Evolutionary conservation across 2,888 invertebrate species (phyloP).

Genomic region (Dicranocentrus wangi): DNA sequence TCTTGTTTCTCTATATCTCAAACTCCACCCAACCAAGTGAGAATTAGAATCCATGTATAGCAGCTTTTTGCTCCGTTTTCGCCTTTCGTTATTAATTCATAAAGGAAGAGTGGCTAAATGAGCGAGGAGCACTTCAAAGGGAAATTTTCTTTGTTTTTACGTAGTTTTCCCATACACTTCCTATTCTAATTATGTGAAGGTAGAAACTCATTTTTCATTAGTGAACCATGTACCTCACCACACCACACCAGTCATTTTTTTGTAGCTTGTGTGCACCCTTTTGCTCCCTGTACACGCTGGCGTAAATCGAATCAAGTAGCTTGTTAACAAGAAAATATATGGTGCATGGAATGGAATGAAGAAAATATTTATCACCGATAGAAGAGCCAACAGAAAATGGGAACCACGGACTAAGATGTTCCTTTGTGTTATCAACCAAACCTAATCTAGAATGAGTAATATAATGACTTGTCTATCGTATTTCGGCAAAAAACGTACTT

Average conservation of each 20-base stretch:
- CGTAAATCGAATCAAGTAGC: slow-evolving; percentile 18
- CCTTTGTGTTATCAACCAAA: slow-evolving; percentile 33
- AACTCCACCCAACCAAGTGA: no score
- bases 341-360: slow-evolving; percentile 43
- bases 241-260: background rate
- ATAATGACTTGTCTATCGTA: slow-evolving; percentile 45
- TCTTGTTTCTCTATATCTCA: no score
- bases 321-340: slow-evolving; percentile 54
- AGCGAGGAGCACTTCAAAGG: no score
- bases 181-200: slow-evolving; percentile 22
- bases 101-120: no score
- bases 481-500: no score
- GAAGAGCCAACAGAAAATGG: background rate
- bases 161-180: background rate
- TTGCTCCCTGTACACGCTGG: no score
- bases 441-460: slow-evolving; percentile 45
- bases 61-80: no score
- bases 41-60: no score
- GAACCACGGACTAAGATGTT: background rate
- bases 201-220: slow-evolving; percentile 34
- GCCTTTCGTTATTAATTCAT: no score
- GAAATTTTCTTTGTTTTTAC: no score
- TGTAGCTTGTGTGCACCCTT: background rate
- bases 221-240: background rate
- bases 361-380: slow-evolving; percentile 1